Base-by-base conservation (phyloP, 2,797 vertebrate species). In the Taeniopygia guttata region DNA sequence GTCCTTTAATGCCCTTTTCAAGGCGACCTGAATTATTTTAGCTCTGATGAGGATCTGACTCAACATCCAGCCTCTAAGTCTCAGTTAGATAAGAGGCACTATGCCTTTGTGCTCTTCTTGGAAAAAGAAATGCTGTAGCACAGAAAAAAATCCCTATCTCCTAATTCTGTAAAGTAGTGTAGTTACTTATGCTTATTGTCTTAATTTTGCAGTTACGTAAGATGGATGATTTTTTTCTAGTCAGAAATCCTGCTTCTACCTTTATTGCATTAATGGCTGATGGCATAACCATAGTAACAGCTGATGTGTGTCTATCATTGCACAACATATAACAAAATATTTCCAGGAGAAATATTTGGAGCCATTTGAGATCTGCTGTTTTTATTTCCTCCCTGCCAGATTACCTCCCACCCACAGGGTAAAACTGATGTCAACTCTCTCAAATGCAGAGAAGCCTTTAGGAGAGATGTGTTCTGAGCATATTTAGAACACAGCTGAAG, bases 381-480 rank as follows among this genome's bases (percentile, higher is more conserved):
- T n/a, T 55, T 66, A 40, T 43, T 27, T 5, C 20, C 16, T 72
- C 52, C 42, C 59, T 72, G 62, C 21, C 49, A 82, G 95, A 98
- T 99, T 97, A 98, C 98, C 98, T 92, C 98, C 98, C n/a, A 98
- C 95, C 20, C 98, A 97, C 74, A 99, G 98, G 67, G 97, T 97
- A 3, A 97, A 97, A 22, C 98, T 98, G 76, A 99, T 98, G 25
- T 97, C 78, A 97, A 98, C 98, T 97, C 98, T 98, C 64, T 98
- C 98, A 62, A 98, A 97, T 18, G 98, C 98, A 55, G 93, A 95
- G 83, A 99, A 98, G 56, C 98, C 98, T 79, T 98, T 38, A 98
- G 98, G 95, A 98, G 95, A 18, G 97, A 27, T 97, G 91, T 2
- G 96, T 96, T 73, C 97, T 93, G 72, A 98, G 96, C 97, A 98